A percentile compares a stretch with the other conserved stretches of the same genome.
Conservation (phyloP, 2,113 vertebrate genomes). For the Spheniscus mendiculus region DNA sequence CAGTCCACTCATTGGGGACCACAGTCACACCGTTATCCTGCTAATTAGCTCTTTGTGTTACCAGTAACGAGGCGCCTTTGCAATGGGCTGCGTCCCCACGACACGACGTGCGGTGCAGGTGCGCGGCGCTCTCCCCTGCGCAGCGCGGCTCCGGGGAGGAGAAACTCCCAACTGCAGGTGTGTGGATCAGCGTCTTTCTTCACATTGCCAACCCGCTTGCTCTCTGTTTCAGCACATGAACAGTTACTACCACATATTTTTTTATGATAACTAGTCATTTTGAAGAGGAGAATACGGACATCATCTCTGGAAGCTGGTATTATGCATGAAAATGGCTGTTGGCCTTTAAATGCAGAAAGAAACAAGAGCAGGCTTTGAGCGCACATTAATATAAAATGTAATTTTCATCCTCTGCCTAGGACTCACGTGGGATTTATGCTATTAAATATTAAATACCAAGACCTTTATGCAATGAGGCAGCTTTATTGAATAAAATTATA, state of each 20-base stretch:
- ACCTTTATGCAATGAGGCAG: conserved; percentile 53
- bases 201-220: accelerated
- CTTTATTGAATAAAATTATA: conserved; percentile 47
- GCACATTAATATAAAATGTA: conserved; percentile 51
- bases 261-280: accelerated
- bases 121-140: accelerated
- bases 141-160: accelerated
- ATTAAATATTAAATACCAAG: conserved; percentile 72
- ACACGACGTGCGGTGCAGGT: neutral
- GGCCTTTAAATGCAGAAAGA: neutral
- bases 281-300: neutral
- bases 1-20: accelerated
- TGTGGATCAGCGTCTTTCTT: accelerated
- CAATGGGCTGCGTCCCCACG: accelerated
- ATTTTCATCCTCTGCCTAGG: conserved; percentile 49
- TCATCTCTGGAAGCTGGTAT: neutral
- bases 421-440: conserved; percentile 50
- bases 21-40: accelerated
- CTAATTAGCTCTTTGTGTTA: too few relatives aligned
- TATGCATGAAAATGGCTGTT: neutral
- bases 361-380: neutral
- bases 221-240: neutral
- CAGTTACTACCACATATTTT: accelerated
- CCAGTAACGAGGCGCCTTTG: too few relatives aligned
- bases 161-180: accelerated